Evolutionary conservation across 2,113 vertebrate species (phyloP).

Genomic region (Tricholaema leucomelas): DNA sequence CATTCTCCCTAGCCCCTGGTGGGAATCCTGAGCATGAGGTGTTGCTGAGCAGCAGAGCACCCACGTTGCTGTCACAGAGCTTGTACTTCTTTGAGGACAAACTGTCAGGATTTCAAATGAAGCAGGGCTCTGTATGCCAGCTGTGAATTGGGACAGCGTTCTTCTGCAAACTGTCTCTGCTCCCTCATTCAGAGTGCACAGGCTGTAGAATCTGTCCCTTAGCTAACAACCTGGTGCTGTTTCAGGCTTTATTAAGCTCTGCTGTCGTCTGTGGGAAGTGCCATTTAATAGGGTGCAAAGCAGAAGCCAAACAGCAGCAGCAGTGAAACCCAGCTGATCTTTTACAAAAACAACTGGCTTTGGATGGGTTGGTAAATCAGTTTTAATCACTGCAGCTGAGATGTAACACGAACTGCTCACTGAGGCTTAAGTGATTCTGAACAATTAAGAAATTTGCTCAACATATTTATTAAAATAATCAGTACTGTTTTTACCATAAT

Average conservation of each 20-base stretch:
- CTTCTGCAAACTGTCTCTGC: not conserved
- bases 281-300: not conserved
- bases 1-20: rapidly evolving
- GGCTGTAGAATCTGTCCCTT: not conserved
- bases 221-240: not conserved
- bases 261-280: not conserved
- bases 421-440: slow-evolving; percentile 56
- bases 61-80: rapidly evolving
- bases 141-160: not conserved
- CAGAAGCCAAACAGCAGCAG: not conserved
- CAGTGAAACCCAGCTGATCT: slow-evolving; percentile 36
- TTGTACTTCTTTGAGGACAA: not conserved
- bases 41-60: not conserved
- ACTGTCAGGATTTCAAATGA: not conserved
- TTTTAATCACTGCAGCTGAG: slow-evolving; percentile 47
- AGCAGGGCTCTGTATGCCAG: not conserved
- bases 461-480: slow-evolving; percentile 57
- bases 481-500: slow-evolving; percentile 11
- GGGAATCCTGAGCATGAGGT: not conserved
- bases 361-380: slow-evolving; percentile 47
- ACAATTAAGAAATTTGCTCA: slow-evolving; percentile 58
- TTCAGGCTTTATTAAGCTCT: slow-evolving; percentile 13
- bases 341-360: slow-evolving; percentile 46
- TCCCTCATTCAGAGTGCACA: not conserved
- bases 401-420: not conserved